Percentiles rank a stretch among this genome's conserved stretches.
Evolutionary conservation across 2,113 vertebrate genomes (phyloP).

Genomic region (Pseudonaja textilis): DNA sequence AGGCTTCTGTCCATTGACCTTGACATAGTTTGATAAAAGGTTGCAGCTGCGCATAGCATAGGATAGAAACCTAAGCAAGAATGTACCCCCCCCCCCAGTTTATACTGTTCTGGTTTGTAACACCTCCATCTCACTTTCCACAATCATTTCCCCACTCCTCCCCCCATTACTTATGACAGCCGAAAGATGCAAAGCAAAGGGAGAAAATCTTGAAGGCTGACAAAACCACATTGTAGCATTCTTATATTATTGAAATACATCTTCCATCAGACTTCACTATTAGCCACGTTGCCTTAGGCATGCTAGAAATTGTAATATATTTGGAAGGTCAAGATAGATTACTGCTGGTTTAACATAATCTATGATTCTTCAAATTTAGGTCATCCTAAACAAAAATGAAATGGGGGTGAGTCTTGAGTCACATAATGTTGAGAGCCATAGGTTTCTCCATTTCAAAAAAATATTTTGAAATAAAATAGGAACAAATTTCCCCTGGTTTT

Average conservation of each 20-base stretch:
- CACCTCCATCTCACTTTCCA: too few species aligned
- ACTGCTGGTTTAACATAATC: neutral
- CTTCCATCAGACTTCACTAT: neutral
- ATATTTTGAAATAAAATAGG: neutral
- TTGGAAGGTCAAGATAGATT: neutral
- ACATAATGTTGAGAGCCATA: neutral
- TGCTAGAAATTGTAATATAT: neutral
- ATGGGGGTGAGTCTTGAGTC: neutral
- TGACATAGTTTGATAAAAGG: too few species aligned
- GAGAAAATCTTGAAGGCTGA: too few species aligned
- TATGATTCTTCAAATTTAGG: neutral
- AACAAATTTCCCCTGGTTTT: neutral
- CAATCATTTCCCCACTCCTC: too few species aligned
- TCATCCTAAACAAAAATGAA: neutral
- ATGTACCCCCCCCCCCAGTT: too few species aligned
- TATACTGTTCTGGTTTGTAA: too few species aligned
- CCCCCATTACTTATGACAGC: too few species aligned
- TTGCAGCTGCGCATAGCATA: too few species aligned
- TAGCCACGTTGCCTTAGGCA: neutral
- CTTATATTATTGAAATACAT: neutral
- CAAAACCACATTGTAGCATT: neutral
- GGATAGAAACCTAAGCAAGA: too few species aligned
- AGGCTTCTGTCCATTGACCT: too few species aligned
- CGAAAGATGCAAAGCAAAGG: too few species aligned
- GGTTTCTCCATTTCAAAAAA: neutral